These are phyloP conservation scores for Hoplias malabaricus DNA, from an alignment of 2,113 vertebrate species.

Conservation along the genomic window DNA sequence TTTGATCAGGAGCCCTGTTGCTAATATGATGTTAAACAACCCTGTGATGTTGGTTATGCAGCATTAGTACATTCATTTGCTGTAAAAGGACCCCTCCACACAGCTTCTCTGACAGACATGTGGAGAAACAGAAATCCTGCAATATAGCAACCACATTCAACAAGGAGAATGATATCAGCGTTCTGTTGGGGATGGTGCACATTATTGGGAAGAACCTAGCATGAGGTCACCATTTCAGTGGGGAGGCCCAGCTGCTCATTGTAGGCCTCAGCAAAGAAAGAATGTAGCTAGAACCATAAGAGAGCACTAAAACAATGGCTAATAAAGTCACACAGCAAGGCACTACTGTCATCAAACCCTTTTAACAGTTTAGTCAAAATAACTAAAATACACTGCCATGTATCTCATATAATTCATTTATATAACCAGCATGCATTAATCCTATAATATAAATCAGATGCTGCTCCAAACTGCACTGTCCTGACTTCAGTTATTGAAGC, in stretches of 20 bases:
- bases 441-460: no score
- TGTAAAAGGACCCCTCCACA: not conserved
- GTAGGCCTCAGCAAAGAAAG: not conserved
- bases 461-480: no score
- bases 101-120: not conserved
- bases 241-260: conserved; percentile 20
- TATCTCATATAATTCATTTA: not conserved
- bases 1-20: not conserved
- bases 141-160: conserved; percentile 35
- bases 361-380: no score
- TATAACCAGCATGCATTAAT: no score
- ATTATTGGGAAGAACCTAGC: conserved; percentile 45
- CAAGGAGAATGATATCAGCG: conserved; percentile 52
- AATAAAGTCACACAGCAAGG: no score
- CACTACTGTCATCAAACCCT: not conserved
- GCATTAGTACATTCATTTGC: conserved; percentile 10
- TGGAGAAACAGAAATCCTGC: conserved; percentile 8
- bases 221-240: conserved; percentile 60
- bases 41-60: not conserved
- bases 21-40: conserved; percentile 1
- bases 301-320: not conserved
- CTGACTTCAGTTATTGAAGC: no score
- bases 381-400: no score
- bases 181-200: conserved; percentile 29
- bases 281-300: not conserved